Evolutionary conservation across 2,888 invertebrate genomes (phyloP), one percentile per base, ranked within the genome.

Genomic region (Drosophila dives): DNA sequence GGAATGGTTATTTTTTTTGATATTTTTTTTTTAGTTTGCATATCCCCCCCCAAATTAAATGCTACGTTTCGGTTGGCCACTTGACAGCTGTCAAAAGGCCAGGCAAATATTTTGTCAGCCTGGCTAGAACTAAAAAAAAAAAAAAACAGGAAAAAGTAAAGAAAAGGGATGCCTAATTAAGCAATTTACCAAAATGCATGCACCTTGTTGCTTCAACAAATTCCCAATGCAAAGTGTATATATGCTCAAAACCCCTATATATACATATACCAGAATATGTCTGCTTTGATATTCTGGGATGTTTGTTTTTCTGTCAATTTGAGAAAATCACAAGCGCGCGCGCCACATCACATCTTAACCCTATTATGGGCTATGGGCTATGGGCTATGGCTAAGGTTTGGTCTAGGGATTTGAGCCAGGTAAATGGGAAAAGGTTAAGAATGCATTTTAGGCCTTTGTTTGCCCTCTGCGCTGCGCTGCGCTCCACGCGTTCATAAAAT

Each of bases 401-500:
- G 23, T 51, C 20, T 36, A 55, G 54, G 42, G 55, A 45, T 50
- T 51, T 42, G 29, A 23, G 50, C 68, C 80, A 86, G 87, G 87
- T 82, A 76, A 53, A 61, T 58, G 38, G 56, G 38, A 86, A 85
- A 86, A 86, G 88, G 86, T 82, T 88, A 88, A 76, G 77, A 86
- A 80, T 84, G 80, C 76, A 66, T 87, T 85, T 85, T 77, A 70
- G 78, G 72, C 70, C 75, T 82, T 80, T 85, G 83, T 83, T 85
- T 87, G 83, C 58, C 48, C 64, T 83, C 81, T 87, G 83, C 58
- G 53, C 64, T 68, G 74, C 26, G 66, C 36, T 88, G 79, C 88
- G 66, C 36, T 88, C 76, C 88, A 81, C 88, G 85, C 81, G 83
- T 89, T 81, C 86, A 90, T 91, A 87, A 91, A 91, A 91, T 83